These are phyloP conservation scores for Diadophis punctatus DNA, from an alignment of 2,113 vertebrate genomes.

Conservation along the genomic window DNA sequence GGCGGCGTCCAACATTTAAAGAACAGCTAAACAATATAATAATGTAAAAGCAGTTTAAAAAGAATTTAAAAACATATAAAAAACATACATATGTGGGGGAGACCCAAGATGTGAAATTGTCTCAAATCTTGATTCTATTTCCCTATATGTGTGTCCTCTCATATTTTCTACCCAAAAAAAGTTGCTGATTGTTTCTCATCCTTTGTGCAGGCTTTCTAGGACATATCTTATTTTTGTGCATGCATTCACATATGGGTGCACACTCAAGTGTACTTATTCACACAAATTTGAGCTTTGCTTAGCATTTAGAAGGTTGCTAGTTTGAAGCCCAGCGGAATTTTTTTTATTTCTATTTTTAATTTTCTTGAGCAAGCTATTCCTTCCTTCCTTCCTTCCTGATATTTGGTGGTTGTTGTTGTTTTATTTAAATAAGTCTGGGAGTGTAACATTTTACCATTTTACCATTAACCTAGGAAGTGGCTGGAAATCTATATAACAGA, in stretches of 20 bases:
- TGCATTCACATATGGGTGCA: not conserved
- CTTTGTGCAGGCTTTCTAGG: not conserved
- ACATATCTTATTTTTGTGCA: not conserved
- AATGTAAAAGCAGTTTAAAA: too few relatives aligned
- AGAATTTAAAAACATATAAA: too few relatives aligned
- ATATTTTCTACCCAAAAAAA: not conserved
- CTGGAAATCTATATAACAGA: not conserved
- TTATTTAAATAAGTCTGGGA: not conserved
- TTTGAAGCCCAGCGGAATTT: too few relatives aligned
- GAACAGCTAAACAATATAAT: too few relatives aligned
- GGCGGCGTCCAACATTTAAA: too few relatives aligned
- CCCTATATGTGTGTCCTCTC: not conserved
- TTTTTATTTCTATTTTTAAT: not conserved
- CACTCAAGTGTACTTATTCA: too few relatives aligned
- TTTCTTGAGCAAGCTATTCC: not conserved
- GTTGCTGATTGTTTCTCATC: not conserved
- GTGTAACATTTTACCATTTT: not conserved
- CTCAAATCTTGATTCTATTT: not conserved
- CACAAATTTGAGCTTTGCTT: not conserved
- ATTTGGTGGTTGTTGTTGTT: not conserved
- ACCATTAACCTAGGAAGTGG: not conserved
- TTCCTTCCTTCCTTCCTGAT: not conserved
- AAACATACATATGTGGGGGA: too few relatives aligned
- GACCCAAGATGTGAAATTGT: too few relatives aligned
- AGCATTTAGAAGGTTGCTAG: not conserved